These are phyloP conservation scores for Sinodicranocentrus sp. DNA, from an alignment of 2,888 invertebrate genomes.

Conservation along the genomic window DNA sequence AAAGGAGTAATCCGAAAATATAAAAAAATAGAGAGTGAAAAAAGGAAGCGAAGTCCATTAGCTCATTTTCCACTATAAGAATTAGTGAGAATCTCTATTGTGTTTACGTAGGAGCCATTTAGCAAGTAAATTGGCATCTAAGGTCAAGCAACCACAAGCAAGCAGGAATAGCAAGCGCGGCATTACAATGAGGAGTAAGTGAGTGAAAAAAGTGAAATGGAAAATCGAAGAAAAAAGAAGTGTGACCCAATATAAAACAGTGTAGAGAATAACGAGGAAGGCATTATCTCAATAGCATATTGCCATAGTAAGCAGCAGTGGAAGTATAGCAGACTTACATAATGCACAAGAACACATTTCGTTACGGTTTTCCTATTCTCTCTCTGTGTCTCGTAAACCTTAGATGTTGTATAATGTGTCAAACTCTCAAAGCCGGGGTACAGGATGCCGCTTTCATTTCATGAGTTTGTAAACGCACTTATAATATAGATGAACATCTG, in stretches of 20 bases:
- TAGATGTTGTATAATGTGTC: slow-evolving; percentile 43
- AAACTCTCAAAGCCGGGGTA: neutral
- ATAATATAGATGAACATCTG: slow-evolving; percentile 10
- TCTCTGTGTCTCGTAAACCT: neutral
- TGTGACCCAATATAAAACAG: neutral
- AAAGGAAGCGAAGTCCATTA: neutral
- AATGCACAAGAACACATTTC: slow-evolving; percentile 23
- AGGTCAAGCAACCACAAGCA: slow-evolving; percentile 46
- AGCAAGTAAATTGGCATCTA: slow-evolving; percentile 56
- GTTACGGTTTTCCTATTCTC: slow-evolving; percentile 22
- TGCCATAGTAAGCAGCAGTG: slow-evolving; percentile 33
- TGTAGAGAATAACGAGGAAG: neutral
- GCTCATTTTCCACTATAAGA: slow-evolving; percentile 40
- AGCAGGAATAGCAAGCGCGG: slow-evolving; percentile 27
- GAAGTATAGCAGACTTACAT: slow-evolving; percentile 44
- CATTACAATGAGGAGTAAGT: slow-evolving; percentile 52
- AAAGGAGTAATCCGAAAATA: neutral
- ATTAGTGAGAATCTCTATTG: slow-evolving; percentile 13
- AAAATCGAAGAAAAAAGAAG: slow-evolving; percentile 18
- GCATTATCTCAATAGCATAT: slow-evolving; percentile 38
- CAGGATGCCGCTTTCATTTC: slow-evolving; percentile 14
- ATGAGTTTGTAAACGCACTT: neutral
- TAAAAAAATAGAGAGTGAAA: neutral
- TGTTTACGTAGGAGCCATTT: slow-evolving; percentile 28
- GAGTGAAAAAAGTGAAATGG: slow-evolving; percentile 19